Conservation (phyloP, 2,888 invertebrate species). For the Epiblema foenella region DNA sequence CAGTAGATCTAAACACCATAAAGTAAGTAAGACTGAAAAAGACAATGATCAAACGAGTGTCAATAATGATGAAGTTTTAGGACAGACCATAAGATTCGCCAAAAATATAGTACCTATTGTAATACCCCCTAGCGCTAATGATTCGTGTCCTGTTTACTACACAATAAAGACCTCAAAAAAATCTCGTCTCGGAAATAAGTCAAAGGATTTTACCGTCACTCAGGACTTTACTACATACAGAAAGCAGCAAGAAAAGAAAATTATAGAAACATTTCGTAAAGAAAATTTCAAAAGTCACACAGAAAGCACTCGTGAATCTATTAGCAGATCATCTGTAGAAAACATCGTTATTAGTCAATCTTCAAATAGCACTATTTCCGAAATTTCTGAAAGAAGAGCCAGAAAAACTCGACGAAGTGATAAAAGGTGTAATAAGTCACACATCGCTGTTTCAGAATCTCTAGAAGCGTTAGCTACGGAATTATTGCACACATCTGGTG, state of each 20-base stretch:
- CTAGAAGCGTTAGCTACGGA: conserved; percentile 73
- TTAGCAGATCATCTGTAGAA: conserved; percentile 65
- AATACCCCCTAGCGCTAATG: conserved; percentile 63
- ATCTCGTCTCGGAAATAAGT: conserved; percentile 55
- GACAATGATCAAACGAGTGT: conserved; percentile 48
- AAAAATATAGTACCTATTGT: conserved; percentile 69
- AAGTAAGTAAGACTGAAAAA: conserved; percentile 49
- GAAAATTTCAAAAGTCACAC: conserved; percentile 52
- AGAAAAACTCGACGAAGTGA: conserved; percentile 52
- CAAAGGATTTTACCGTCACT: conserved; percentile 46
- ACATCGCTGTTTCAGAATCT: conserved; percentile 65
- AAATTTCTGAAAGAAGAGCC: conserved; percentile 65
- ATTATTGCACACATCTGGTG: conserved; percentile 55
- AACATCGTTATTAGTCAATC: conserved; percentile 72
- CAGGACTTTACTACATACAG: conserved; percentile 50
- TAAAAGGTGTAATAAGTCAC: conserved; percentile 52
- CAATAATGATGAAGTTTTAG: conserved; percentile 61
- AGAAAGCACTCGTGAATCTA: conserved; percentile 62
- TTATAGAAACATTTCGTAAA: conserved; percentile 57
- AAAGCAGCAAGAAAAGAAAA: conserved; percentile 57
- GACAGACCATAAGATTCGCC: conserved; percentile 71
- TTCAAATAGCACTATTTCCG: conserved; percentile 68
- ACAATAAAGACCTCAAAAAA: conserved; percentile 67
- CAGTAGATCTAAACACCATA: conserved; percentile 54
- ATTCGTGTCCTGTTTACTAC: conserved; percentile 62